Conservation (phyloP, 1,140 invertebrate genomes). For the Copidosoma floridanum region DNA sequence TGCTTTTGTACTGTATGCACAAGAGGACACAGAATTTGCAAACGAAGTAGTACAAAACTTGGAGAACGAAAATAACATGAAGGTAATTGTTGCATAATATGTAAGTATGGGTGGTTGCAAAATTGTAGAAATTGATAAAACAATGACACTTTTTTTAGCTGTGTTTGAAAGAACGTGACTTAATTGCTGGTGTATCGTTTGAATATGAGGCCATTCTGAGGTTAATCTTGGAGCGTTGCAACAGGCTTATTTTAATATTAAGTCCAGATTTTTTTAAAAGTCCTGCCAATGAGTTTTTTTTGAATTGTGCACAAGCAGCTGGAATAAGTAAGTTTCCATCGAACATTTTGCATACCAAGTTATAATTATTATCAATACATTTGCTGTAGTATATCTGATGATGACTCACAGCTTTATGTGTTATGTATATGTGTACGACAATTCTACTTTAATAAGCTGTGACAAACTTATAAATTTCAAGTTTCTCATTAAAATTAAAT, state of each 20-base stretch:
- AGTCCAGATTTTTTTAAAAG: conserved; percentile 71
- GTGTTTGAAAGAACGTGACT: conserved; percentile 67
- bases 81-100: conserved; percentile 51
- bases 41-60: conserved; percentile 62
- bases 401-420: no score
- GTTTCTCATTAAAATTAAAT: no score
- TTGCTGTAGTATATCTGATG: no score
- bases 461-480: no score
- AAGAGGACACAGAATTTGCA: conserved; percentile 67
- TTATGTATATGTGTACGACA: background rate
- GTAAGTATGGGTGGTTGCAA: no score
- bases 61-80: conserved; percentile 62
- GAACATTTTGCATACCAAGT: conserved; percentile 16
- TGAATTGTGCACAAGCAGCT: conserved; percentile 71
- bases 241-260: conserved; percentile 69
- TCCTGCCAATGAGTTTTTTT: conserved; percentile 68
- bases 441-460: background rate
- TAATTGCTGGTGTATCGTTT: conserved; percentile 63
- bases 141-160: conserved; percentile 56
- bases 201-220: conserved; percentile 70
- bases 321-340: conserved; percentile 66
- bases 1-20: conserved; percentile 70
- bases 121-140: no score
- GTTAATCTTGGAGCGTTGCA: conserved; percentile 72
- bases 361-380: no score